phyloP scores from a whole-genome alignment of 1,140 invertebrate genomes.

The Neomicropteryx cornuta region DNA sequence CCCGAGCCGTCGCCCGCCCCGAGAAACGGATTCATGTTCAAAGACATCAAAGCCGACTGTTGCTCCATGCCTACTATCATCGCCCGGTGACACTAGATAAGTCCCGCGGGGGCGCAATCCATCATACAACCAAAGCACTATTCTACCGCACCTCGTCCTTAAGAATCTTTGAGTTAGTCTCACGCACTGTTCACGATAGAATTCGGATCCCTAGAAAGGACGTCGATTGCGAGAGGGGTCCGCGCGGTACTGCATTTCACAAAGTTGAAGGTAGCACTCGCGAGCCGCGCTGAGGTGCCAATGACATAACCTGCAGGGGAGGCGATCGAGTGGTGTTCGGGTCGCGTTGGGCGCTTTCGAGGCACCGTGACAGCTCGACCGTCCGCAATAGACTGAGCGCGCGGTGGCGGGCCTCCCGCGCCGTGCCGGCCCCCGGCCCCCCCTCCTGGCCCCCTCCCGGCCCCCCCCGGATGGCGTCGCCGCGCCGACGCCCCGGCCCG shows the following conservation, averaged over 20 bases:
- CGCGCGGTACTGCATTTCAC: no score
- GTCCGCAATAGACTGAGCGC: conserved; percentile 35
- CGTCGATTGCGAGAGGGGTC: no score
- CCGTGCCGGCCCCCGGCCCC: conserved; percentile 25
- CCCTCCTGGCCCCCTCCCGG: conserved; percentile 35
- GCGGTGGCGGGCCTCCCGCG: conserved; percentile 31
- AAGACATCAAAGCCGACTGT: conserved; percentile 69
- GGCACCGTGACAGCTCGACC: no score
- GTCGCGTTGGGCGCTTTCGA: no score
- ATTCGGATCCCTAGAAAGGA: no score
- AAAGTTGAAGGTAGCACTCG: conserved; percentile 16
- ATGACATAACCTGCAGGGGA: conserved; percentile 4
- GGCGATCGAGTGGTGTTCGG: conserved; percentile 19
- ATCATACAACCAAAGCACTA: no score
- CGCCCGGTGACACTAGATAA: conserved; percentile 25
- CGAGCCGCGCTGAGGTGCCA: conserved; percentile 4
- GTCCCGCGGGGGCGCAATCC: conserved; percentile 42
- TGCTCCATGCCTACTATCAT: conserved; percentile 77
- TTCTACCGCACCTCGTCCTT: no score
- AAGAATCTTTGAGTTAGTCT: no score
- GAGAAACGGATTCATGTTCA: conserved; percentile 74
- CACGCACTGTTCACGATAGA: no score
- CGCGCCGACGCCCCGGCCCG: conserved; percentile 36
- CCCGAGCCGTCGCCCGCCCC: conserved; percentile 53
- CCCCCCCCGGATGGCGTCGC: conserved; percentile 37